Evolutionary conservation across 2,888 invertebrate species (phyloP).

Genomic region (Macropis europaea): DNA sequence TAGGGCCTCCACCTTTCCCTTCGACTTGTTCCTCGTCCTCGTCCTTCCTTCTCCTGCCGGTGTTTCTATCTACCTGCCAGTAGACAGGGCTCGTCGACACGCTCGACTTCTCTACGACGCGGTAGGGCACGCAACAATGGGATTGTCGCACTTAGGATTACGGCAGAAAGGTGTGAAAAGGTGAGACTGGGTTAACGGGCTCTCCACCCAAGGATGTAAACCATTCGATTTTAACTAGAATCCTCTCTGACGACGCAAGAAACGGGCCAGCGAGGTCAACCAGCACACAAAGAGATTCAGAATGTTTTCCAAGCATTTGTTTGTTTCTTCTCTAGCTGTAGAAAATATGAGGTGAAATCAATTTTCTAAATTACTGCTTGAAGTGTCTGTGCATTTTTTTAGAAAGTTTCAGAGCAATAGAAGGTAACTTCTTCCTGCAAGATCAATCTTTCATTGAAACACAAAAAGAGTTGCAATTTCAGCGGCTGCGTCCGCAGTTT

Average conservation of each 20-base stretch:
- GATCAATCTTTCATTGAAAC: slow-evolving; percentile 3
- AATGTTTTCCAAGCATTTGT: too few species aligned
- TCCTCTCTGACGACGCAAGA: neutral
- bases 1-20: slow-evolving; percentile 46
- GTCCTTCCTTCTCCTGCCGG: slow-evolving; percentile 5
- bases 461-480: slow-evolving; percentile 13
- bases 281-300: too few species aligned
- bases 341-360: too few species aligned
- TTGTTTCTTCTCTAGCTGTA: neutral
- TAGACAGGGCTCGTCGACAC: slow-evolving; percentile 2
- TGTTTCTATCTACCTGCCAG: slow-evolving; percentile 16
- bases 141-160: slow-evolving; percentile 17
- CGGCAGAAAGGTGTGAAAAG: slow-evolving; percentile 15
- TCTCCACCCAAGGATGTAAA: neutral
- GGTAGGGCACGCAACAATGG: slow-evolving; percentile 15
- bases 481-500: slow-evolving; percentile 44
- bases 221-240: neutral
- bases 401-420: neutral
- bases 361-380: neutral
- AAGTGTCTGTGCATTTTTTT: neutral
- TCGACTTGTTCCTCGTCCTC: neutral
- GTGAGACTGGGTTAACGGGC: slow-evolving; percentile 2
- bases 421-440: neutral
- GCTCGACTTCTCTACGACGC: slow-evolving; percentile 15
- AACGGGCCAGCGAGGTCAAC: neutral